Conservation (phyloP, 2,113 vertebrate genomes). For the Nipponia nippon region DNA sequence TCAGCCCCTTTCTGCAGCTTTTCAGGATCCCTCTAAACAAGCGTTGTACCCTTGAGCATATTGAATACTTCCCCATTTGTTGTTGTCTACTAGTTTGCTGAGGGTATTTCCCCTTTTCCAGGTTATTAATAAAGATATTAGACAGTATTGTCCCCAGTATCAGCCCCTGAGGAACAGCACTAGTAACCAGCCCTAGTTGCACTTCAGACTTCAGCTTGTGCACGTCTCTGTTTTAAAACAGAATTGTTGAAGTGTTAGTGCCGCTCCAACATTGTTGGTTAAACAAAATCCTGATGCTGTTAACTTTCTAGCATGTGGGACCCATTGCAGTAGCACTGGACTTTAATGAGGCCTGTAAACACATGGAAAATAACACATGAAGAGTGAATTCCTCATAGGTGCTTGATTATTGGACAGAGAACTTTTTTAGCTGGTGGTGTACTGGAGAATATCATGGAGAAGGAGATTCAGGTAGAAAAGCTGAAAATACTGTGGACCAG, state of each 20-base stretch:
- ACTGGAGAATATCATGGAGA: neutral
- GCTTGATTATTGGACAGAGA: neutral
- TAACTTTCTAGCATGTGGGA: neutral
- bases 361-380: neutral
- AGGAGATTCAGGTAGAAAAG: neutral
- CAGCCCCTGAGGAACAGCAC: neutral
- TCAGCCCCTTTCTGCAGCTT: neutral
- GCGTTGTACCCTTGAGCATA: neutral
- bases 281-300: neutral
- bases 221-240: neutral
- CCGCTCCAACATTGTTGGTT: neutral
- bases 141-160: neutral
- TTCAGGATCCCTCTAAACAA: neutral
- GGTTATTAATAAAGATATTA: neutral
- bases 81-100: neutral
- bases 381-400: neutral
- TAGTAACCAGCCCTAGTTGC: neutral
- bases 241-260: neutral
- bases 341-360: neutral
- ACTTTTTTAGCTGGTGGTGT: neutral
- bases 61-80: neutral
- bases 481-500: neutral
- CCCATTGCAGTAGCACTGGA: neutral
- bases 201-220: neutral
- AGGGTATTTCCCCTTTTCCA: neutral